Evolutionary conservation across 1,140 invertebrate genomes (phyloP), one percentile per base, ranked within the genome.

Genomic region (Drosophila paulistorum): DNA sequence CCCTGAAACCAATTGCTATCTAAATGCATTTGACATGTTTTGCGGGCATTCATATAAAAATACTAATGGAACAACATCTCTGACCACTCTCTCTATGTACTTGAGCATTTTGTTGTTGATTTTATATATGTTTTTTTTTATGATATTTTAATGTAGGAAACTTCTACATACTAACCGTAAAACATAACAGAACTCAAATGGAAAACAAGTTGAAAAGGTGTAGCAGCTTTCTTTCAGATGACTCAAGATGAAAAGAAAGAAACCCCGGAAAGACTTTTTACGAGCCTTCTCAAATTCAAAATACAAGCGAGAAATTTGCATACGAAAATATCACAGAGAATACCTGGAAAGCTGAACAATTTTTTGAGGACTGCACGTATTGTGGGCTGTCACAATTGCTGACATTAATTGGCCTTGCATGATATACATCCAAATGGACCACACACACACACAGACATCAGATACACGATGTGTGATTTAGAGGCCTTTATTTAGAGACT

Each of bases 11-110:
- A 75, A 37, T 62, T 59, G 64, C 76, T 82, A 87, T 83, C 83
- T 76, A 83, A 87, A 86, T 86, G 83, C 62, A 73, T 87, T 86
- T 83, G 83, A 86, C 82, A 86, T 85, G 82, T 85, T 82, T 64
- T 68, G 59, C 66, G 81, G 75, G 71, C 77, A 59, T 55, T 67
- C 69, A 68, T n/a, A 79, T 81, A 86, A 81, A 86, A 37, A 37
- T 0, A 72, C 82, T 86, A 85, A 85, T 85, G 82, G 79, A 60
- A 65, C 48, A 57, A 65, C 74, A 65, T 74, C 58, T 65, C 60
- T 39, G 39, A 51, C 54, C 33, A 62, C 64, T 41, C 30, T 54
- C 64, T 64, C 60, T 45, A 26, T 45, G 33, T 54, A 23, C 76
- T 65, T 57, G 11, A 20, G 10, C 42, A 65, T 63, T 57, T 66